Conservation (phyloP, 2,797 vertebrate species). For the Cheracebus regulus region DNA sequence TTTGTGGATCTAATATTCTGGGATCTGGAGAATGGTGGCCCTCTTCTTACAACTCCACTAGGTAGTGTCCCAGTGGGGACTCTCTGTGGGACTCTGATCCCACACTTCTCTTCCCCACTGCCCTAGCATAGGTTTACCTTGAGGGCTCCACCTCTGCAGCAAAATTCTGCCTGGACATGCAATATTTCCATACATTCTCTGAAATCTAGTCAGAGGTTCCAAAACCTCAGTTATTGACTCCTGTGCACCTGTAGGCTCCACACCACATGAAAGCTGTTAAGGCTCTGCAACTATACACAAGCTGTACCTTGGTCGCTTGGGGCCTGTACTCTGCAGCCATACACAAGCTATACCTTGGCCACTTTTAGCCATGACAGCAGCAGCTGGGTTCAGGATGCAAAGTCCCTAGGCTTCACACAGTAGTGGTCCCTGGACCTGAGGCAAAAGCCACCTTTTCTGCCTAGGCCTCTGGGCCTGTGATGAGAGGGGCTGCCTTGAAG, state of each 20-base stretch:
- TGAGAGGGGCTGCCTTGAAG: too few species aligned
- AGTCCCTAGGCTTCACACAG: neutral
- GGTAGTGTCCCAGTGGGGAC: neutral
- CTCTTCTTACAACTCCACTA: neutral
- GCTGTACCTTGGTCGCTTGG: neutral
- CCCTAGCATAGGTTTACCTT: neutral
- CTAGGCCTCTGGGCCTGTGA: too few species aligned
- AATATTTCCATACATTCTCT: neutral
- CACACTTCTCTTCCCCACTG: neutral
- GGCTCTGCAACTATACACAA: neutral
- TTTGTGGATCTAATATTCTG: neutral
- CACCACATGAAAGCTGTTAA: neutral
- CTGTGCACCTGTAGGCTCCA: neutral
- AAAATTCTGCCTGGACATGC: neutral
- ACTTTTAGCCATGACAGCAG: neutral
- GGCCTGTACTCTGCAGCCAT: too few species aligned
- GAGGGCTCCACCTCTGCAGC: neutral
- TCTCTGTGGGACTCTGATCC: neutral
- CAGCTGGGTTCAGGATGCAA: neutral
- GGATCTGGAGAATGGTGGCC: neutral
- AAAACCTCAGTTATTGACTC: neutral
- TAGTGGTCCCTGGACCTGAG: too few species aligned
- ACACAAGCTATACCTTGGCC: neutral
- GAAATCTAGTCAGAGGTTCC: neutral
- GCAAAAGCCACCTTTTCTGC: too few species aligned